A percentile compares a stretch with the other conserved stretches of the same genome.
Evolutionary conservation across 2,113 vertebrate genomes (phyloP).

Genomic region (Fukomys damarensis): DNA sequence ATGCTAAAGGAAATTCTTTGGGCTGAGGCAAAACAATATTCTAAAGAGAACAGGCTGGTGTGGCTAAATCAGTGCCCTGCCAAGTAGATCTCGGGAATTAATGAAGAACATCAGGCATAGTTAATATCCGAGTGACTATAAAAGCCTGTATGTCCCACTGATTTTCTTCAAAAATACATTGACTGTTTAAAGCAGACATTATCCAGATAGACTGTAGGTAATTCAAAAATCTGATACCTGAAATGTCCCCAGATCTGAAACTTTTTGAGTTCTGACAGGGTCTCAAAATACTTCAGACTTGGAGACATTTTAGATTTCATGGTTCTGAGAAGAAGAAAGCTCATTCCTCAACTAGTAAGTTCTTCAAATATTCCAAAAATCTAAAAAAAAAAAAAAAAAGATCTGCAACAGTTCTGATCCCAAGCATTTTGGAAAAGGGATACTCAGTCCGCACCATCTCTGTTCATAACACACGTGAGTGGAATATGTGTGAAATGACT

Average conservation of each 20-base stretch:
- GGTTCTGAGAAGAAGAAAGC: neutral
- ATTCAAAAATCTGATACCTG: neutral
- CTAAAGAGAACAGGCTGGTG: neutral
- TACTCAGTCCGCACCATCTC: neutral
- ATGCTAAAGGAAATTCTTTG: neutral
- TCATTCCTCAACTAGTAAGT: neutral
- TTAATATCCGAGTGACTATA: neutral
- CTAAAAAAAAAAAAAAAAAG: neutral
- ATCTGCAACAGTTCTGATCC: neutral
- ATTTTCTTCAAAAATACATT: neutral
- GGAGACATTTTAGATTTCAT: neutral
- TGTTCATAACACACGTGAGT: neutral
- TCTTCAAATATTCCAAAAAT: neutral
- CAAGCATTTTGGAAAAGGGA: neutral
- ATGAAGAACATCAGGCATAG: neutral
- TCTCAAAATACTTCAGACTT: neutral
- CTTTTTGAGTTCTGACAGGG: neutral
- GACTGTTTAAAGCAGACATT: neutral
- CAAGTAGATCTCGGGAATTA: neutral
- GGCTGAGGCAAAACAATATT: neutral
- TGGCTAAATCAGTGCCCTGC: neutral
- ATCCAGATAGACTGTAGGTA: neutral
- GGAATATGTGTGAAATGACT: neutral
- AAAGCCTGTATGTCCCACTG: neutral
- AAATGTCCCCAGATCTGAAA: neutral